These are phyloP conservation scores for Diarsia mendica DNA, from an alignment of 2,888 invertebrate species.

Conservation along the genomic window DNA sequence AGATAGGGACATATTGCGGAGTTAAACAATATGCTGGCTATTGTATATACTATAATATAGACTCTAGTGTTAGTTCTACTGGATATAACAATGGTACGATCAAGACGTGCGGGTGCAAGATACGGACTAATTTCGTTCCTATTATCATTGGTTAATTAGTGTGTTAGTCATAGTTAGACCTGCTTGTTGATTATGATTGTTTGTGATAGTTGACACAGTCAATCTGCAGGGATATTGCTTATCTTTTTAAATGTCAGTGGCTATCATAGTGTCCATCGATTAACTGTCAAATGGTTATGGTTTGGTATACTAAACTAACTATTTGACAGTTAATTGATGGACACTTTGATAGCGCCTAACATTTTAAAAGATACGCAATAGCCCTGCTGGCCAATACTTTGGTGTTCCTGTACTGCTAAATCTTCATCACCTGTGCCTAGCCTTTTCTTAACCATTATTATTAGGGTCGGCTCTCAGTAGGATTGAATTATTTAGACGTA, in stretches of 20 bases:
- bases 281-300: too few relatives aligned
- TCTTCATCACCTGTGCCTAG: too few relatives aligned
- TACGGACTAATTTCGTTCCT: conserved; percentile 1
- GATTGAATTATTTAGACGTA: too few relatives aligned
- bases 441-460: too few relatives aligned
- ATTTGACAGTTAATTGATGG: too few relatives aligned
- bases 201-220: background rate
- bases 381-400: background rate
- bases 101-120: conserved; percentile 25
- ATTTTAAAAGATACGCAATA: too few relatives aligned
- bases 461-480: too few relatives aligned
- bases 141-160: background rate
- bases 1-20: conserved; percentile 39
- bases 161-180: background rate
- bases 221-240: too few relatives aligned
- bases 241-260: too few relatives aligned
- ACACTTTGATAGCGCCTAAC: too few relatives aligned
- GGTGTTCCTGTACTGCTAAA: background rate
- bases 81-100: conserved; percentile 12
- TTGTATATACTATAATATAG: background rate
- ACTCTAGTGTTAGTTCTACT: background rate
- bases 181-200: background rate
- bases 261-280: too few relatives aligned
- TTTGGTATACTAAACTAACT: too few relatives aligned
- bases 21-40: conserved; percentile 17